Evolutionary conservation across 2,113 vertebrate species (phyloP).

Genomic region (Accipiter virgatus): DNA sequence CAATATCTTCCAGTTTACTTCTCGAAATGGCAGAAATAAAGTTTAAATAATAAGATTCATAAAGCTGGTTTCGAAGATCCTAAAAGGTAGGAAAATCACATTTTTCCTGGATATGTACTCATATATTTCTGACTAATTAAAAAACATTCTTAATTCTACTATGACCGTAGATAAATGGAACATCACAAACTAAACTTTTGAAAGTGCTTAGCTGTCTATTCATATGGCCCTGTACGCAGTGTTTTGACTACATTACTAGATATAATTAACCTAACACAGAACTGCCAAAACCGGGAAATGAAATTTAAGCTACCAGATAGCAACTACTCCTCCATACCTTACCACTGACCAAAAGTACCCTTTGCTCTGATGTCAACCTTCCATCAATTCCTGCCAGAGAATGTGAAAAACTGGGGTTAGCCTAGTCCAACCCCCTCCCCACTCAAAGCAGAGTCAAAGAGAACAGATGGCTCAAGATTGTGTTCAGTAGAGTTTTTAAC

Average conservation of each 20-base stretch:
- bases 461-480: background rate
- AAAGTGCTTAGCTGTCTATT: background rate
- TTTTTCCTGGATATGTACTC: background rate
- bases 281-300: background rate
- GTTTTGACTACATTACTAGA: background rate
- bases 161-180: too few species aligned
- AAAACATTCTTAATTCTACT: background rate
- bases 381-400: background rate
- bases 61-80: slow-evolving; percentile 95
- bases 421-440: fast-evolving
- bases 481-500: background rate
- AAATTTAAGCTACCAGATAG: background rate
- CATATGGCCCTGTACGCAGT: background rate
- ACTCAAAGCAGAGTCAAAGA: background rate
- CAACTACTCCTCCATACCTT: background rate
- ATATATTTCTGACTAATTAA: background rate
- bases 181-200: background rate
- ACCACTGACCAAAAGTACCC: background rate
- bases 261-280: background rate
- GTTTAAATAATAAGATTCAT: slow-evolving; percentile 96
- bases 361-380: background rate
- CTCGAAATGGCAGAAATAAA: slow-evolving; percentile 99
- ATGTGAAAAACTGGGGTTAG: background rate
- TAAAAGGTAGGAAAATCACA: slow-evolving; percentile 55
- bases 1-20: slow-evolving; percentile 98